Evolutionary conservation across 1,140 invertebrate genomes (phyloP), one percentile per base, ranked within the genome.

Genomic region (Whitmania pigra): DNA sequence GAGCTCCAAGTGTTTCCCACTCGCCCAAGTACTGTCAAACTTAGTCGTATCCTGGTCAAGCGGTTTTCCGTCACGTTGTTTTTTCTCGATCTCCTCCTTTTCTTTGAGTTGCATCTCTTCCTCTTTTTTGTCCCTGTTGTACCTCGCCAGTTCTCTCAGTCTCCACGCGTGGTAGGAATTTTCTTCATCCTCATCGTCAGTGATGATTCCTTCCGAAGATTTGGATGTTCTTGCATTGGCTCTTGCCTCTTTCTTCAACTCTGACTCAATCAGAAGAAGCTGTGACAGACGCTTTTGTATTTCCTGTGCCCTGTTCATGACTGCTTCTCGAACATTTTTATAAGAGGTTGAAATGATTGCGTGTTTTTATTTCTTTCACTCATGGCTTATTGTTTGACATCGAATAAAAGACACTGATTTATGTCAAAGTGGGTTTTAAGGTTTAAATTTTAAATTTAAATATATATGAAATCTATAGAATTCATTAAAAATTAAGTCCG

Each of bases 1-100:
- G 9, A 49, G 43, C 15, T 49, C 43, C 3, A 49, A 15, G 15
- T 49, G 5, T 49, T 49, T 49, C 9, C 15, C 15, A 17, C 1
- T 49, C 43, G 90, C 89, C 96, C 95, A 98, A 0, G 94, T 90
- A 0, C 93, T 94, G 80, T 99, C 94, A 80, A 97, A 96, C 76
- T 92, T 89, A 0, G 96, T 99, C 0, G 96, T 99, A 79, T 99
- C 96, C 84, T 99, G 96, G 83, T 98, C 95, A 0, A 98, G 93
- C 77, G 99, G 85, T 0, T 95, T 80, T 99, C 96, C 0, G 93
- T 96, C 88, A 99, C 89, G 75, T 88, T 93, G 66, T 93, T 86
- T 76, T 97, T 90, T 85, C 74, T 99, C 95, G 66, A 97, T 88
- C 79, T 98, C 93, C 67, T 89, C 76, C 76, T 90, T 87, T 78